phyloP scores from a whole-genome alignment of 2,888 invertebrate genomes.

The Baccha elongata region DNA sequence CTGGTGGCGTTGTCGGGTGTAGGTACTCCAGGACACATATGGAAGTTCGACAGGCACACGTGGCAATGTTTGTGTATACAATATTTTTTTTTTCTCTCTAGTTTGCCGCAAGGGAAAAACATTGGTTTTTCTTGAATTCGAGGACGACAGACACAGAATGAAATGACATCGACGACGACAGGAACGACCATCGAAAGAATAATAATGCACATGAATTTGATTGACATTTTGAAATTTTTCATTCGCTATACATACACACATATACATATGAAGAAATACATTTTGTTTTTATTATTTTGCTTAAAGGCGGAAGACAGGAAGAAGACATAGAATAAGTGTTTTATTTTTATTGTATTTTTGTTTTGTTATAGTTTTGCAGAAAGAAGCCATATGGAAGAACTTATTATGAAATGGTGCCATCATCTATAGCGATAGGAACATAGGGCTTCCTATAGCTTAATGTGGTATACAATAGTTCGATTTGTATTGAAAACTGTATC shows the following conservation, averaged over 20 bases:
- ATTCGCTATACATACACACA: slow-evolving; percentile 23
- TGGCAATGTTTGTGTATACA: slow-evolving; percentile 67
- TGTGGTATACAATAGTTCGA: slow-evolving; percentile 14
- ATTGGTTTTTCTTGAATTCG: slow-evolving; percentile 26
- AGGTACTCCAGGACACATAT: slow-evolving; percentile 23
- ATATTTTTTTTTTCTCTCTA: not conserved
- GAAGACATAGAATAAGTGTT: slow-evolving; percentile 51
- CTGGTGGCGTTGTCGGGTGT: not conserved
- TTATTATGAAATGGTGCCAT: slow-evolving; percentile 34
- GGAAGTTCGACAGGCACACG: slow-evolving; percentile 61
- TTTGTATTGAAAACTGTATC: slow-evolving; percentile 39
- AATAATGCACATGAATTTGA: slow-evolving; percentile 68
- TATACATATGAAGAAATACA: slow-evolving; percentile 49
- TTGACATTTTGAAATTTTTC: slow-evolving; percentile 70
- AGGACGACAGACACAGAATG: slow-evolving; percentile 6
- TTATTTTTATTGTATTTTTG: slow-evolving; percentile 35
- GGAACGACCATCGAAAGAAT: slow-evolving; percentile 64
- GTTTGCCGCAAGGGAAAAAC: slow-evolving; percentile 54
- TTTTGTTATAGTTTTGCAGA: slow-evolving; percentile 59
- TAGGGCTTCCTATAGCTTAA: too few relatives aligned
- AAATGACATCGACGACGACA: slow-evolving; percentile 59
- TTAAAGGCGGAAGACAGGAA: slow-evolving; percentile 39
- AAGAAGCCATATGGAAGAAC: slow-evolving; percentile 69
- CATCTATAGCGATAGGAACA: slow-evolving; percentile 7
- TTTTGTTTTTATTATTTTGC: slow-evolving; percentile 31